Percentiles rank a stretch among this genome's conserved stretches.
Evolutionary conservation across 2,888 invertebrate genomes (phyloP).

Genomic region (Caenorhabditis becei): DNA sequence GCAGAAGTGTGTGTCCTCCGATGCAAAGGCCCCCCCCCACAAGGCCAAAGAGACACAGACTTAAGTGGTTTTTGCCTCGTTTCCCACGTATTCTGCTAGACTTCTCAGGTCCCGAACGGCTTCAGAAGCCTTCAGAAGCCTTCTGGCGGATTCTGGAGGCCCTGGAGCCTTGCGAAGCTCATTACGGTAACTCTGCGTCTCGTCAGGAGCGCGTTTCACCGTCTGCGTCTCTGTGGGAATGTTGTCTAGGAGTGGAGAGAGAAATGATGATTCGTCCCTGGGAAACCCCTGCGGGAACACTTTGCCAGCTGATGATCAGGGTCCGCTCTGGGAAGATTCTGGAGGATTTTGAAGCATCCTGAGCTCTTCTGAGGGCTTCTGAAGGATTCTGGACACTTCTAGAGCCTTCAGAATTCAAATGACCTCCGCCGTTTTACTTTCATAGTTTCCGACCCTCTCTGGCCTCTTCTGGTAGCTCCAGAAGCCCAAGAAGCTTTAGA

Average conservation of each 20-base stretch:
- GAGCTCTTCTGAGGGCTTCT: no score
- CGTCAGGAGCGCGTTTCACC: constrained; percentile 2
- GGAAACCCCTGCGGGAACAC: constrained; percentile 39
- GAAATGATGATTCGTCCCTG: constrained; percentile 46
- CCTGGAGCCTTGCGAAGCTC: no score
- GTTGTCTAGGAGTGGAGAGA: not conserved
- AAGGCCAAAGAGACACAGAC: constrained; percentile 37
- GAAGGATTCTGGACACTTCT: no score
- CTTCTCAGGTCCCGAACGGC: not conserved
- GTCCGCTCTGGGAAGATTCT: no score
- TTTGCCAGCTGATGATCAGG: not conserved
- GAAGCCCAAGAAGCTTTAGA: no score
- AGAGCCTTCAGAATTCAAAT: no score
- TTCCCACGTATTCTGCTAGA: not conserved
- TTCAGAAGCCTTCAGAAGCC: not conserved
- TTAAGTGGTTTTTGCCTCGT: constrained; percentile 38
- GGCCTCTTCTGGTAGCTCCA: no score
- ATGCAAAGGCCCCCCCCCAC: constrained; percentile 26
- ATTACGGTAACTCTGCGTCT: constrained; percentile 12
- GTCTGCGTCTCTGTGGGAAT: constrained; percentile 54
- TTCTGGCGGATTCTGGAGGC: not conserved
- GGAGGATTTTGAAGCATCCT: no score
- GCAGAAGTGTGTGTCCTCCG: constrained; percentile 37
- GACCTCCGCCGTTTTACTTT: no score
- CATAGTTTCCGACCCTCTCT: no score